These are phyloP conservation scores for Frieseomelitta varia DNA, from an alignment of 1,140 invertebrate genomes.

Conservation along the genomic window DNA sequence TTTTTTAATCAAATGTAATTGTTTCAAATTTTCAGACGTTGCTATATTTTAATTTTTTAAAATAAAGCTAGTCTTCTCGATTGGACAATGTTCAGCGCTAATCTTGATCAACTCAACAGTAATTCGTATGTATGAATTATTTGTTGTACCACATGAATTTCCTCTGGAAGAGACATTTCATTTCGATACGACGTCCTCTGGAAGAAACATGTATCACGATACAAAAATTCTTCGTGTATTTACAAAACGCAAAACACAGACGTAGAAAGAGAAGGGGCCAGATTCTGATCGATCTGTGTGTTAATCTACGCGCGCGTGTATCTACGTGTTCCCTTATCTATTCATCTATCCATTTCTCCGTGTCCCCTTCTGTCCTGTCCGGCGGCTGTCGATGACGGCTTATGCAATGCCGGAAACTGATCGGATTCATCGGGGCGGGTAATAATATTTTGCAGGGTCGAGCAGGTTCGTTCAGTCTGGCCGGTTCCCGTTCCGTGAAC, in stretches of 20 bases:
- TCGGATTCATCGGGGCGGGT: conserved; percentile 76
- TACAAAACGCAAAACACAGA: background rate
- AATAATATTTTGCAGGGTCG: conserved; percentile 79
- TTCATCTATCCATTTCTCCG: conserved; percentile 45
- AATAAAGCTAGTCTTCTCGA: too few relatives aligned
- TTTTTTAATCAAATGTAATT: too few relatives aligned
- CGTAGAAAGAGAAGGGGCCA: too few relatives aligned
- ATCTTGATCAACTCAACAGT: too few relatives aligned
- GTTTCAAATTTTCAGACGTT: too few relatives aligned
- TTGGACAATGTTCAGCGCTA: too few relatives aligned
- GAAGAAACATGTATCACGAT: too few relatives aligned
- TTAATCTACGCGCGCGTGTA: conserved; percentile 23
- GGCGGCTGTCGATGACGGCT: conserved; percentile 72
- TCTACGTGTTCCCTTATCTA: conserved; percentile 41
- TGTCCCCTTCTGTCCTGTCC: conserved; percentile 16
- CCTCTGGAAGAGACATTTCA: too few relatives aligned
- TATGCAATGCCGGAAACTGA: conserved; percentile 77
- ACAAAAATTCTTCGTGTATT: background rate
- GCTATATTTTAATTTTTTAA: too few relatives aligned
- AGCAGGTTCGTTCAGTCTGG: conserved; percentile 76
- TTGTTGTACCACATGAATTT: too few relatives aligned
- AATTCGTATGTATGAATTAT: too few relatives aligned
- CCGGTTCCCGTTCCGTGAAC: conserved; percentile 68
- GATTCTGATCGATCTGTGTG: background rate
- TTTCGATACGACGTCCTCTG: too few relatives aligned